Evolutionary conservation across 2,888 invertebrate species (phyloP).

Genomic region (Schizaphis graminum): DNA sequence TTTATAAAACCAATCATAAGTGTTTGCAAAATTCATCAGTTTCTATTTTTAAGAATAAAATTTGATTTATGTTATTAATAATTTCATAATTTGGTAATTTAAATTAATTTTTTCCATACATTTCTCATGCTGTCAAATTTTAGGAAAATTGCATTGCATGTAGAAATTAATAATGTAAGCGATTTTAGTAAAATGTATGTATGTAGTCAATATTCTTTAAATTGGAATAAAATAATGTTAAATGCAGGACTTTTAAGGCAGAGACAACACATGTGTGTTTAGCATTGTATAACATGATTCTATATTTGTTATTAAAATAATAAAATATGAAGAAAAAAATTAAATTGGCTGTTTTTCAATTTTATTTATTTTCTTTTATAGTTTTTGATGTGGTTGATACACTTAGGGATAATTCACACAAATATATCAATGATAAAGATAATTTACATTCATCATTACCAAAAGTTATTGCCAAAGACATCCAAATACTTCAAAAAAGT

Average conservation of each 20-base stretch:
- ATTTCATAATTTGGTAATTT: not conserved
- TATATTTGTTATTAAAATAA: not conserved
- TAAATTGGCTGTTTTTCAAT: not conserved
- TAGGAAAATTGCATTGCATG: not conserved
- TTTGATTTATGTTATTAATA: not conserved
- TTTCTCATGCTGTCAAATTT: not conserved
- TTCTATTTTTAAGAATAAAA: not conserved
- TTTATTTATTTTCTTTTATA: conserved; percentile 27
- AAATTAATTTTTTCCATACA: not conserved
- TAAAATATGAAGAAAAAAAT: not conserved
- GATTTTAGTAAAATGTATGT: not conserved
- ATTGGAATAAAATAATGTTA: not conserved
- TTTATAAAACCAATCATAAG: not conserved
- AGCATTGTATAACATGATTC: not conserved
- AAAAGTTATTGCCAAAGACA: conserved; percentile 86
- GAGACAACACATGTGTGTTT: not conserved
- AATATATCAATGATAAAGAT: conserved; percentile 10
- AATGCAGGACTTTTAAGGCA: not conserved
- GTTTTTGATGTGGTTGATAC: conserved; percentile 49
- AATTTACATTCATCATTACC: conserved; percentile 69
- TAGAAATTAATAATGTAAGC: not conserved
- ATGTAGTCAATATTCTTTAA: not conserved
- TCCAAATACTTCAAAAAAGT: conserved; percentile 84
- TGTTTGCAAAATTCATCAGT: not conserved
- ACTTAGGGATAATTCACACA: conserved; percentile 40